A percentile compares a stretch with the other conserved stretches of the same genome.
These are phyloP conservation scores for Alethe castanea DNA, from an alignment of 2,113 vertebrate species.

Conservation along the genomic window DNA sequence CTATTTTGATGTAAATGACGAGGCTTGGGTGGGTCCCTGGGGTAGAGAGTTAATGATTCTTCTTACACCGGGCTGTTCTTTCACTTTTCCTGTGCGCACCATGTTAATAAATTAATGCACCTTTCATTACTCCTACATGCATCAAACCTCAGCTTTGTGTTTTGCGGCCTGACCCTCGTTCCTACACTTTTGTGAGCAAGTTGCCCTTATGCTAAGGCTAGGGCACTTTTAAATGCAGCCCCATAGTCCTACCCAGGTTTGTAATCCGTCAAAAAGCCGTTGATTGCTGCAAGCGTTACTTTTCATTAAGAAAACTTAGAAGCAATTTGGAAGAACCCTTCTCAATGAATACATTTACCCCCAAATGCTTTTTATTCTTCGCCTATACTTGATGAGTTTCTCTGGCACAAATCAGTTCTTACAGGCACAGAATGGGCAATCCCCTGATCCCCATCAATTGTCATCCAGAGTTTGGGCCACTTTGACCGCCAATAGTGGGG, in stretches of 20 bases:
- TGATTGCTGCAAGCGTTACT: constrained; percentile 85
- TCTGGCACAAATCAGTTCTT: constrained; percentile 85
- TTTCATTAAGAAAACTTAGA: constrained; percentile 85
- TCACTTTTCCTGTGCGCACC: not conserved
- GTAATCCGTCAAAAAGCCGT: constrained; percentile 84
- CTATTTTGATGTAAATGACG: constrained; percentile 65
- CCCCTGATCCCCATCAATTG: constrained; percentile 98
- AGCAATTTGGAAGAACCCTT: constrained; percentile 80
- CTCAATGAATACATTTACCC: constrained; percentile 86
- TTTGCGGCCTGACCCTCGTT: constrained; percentile 50
- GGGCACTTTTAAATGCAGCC: constrained; percentile 67
- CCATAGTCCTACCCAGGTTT: constrained; percentile 73
- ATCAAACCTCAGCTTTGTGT: constrained; percentile 62
- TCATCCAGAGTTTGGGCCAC: constrained; percentile 93
- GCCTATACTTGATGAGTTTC: constrained; percentile 86
- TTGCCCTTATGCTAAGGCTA: constrained; percentile 67
- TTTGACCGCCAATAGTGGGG: constrained; percentile 94
- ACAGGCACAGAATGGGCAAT: constrained; percentile 88
- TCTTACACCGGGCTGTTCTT: constrained; percentile 14
- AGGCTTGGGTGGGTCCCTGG: constrained; percentile 58
- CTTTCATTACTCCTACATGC: constrained; percentile 42
- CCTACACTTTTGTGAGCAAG: constrained; percentile 66
- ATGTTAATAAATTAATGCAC: constrained; percentile 51
- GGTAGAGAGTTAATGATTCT: constrained; percentile 64
- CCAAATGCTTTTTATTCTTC: constrained; percentile 81